Evolutionary conservation across 1,140 invertebrate genomes (phyloP).

Genomic region (Procambarus clarkii): DNA sequence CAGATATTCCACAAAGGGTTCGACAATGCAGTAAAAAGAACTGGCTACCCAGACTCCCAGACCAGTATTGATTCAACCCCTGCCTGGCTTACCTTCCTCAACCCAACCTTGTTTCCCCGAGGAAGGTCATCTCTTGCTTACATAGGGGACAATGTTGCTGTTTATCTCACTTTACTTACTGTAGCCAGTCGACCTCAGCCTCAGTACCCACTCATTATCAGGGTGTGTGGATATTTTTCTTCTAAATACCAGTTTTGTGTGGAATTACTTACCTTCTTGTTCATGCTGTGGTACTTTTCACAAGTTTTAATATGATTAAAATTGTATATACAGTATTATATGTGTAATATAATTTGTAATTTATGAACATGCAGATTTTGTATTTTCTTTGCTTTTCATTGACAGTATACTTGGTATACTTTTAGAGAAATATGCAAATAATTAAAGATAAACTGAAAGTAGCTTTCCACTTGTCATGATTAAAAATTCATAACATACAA

Average conservation of each 20-base stretch:
- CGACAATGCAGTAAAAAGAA: conserved; percentile 37
- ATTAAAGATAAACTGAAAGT: too few relatives aligned
- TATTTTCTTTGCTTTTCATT: background rate
- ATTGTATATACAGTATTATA: background rate
- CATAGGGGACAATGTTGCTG: conserved; percentile 45
- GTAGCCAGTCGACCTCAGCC: conserved; percentile 63
- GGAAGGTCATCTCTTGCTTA: conserved; percentile 44
- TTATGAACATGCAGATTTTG: background rate
- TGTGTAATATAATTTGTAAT: background rate
- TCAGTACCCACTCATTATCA: conserved; percentile 59
- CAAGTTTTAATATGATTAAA: background rate
- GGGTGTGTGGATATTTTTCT: conserved; percentile 34
- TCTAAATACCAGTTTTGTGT: background rate
- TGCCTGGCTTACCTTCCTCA: conserved; percentile 67
- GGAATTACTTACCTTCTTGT: background rate
- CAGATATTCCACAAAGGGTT: conserved; percentile 59
- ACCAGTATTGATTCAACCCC: conserved; percentile 62
- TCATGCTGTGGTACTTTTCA: background rate
- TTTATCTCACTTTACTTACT: conserved; percentile 61
- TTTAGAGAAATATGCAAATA: too few relatives aligned
- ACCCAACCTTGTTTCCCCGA: conserved; percentile 56
- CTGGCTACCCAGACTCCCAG: conserved; percentile 30
- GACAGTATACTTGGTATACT: too few relatives aligned
- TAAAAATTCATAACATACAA: too few relatives aligned
- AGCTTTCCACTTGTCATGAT: too few relatives aligned